Evolutionary conservation across 2,797 vertebrate species (phyloP).

Genomic region (Smutsia temminckii): DNA sequence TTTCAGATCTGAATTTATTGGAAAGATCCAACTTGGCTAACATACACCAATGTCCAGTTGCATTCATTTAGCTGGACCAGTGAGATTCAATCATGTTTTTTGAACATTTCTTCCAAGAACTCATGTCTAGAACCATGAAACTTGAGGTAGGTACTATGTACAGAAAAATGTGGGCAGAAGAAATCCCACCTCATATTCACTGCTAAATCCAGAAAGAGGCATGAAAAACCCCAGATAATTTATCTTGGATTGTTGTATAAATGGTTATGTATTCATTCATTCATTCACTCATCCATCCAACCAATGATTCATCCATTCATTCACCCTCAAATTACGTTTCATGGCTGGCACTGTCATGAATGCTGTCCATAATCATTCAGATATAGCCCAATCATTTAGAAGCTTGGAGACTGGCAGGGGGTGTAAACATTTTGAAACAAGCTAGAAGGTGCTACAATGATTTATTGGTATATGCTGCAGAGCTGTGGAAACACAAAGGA

Average conservation of each 20-base stretch:
- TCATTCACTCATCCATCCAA: neutral
- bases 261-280: neutral
- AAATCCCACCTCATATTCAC: neutral
- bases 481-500: neutral
- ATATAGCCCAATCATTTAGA: neutral
- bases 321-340: neutral
- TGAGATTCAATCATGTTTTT: neutral
- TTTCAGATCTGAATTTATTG: neutral
- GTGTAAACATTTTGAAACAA: neutral
- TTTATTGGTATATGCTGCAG: neutral
- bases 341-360: neutral
- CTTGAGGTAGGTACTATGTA: neutral
- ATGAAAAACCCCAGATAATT: neutral
- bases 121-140: neutral
- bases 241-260: neutral
- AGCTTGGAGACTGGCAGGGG: neutral
- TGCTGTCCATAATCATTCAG: neutral
- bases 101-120: neutral
- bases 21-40: neutral
- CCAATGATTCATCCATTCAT: neutral
- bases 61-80: neutral
- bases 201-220: neutral
- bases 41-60: neutral
- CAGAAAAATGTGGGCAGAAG: neutral
- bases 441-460: neutral